Evolutionary conservation across 1,140 invertebrate species (phyloP).

Genomic region (Steinernema khuongi): DNA sequence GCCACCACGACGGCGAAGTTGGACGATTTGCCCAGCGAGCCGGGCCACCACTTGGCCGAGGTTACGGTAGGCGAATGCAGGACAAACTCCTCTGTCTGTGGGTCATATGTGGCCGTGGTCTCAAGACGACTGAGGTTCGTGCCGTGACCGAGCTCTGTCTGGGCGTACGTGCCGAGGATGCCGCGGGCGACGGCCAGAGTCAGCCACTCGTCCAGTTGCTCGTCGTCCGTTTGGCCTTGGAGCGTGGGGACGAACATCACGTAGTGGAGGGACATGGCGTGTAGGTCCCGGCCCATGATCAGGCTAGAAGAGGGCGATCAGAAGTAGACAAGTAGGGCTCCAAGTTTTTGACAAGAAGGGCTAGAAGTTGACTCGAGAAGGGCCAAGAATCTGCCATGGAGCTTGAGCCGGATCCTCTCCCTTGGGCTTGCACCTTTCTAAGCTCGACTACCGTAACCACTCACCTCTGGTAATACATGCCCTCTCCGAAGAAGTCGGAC

Average conservation of each 20-base stretch:
- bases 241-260: conserved; percentile 86
- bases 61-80: conserved; percentile 79
- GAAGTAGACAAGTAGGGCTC: no score
- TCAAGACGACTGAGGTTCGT: conserved; percentile 84
- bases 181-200: conserved; percentile 72
- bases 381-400: no score
- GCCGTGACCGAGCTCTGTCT: conserved; percentile 87
- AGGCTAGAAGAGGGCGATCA: conserved; percentile 18
- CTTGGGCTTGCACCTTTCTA: no score
- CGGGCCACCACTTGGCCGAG: conserved; percentile 74
- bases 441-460: no score
- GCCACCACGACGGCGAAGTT: conserved; percentile 81
- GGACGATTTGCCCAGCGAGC: conserved; percentile 74
- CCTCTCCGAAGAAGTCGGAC: conserved; percentile 39
- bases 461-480: conserved; percentile 32
- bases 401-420: no score
- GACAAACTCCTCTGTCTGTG: conserved; percentile 75
- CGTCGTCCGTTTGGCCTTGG: conserved; percentile 76
- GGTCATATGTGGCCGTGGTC: conserved; percentile 83
- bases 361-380: no score
- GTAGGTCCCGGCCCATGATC: conserved; percentile 71
- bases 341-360: no score
- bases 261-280: conserved; percentile 75
- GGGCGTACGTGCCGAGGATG: conserved; percentile 86
- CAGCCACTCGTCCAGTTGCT: conserved; percentile 81